Percentiles rank a stretch among this genome's conserved stretches.
Evolutionary conservation across 2,888 invertebrate genomes (phyloP).

Genomic region (Teleiodes luculella): DNA sequence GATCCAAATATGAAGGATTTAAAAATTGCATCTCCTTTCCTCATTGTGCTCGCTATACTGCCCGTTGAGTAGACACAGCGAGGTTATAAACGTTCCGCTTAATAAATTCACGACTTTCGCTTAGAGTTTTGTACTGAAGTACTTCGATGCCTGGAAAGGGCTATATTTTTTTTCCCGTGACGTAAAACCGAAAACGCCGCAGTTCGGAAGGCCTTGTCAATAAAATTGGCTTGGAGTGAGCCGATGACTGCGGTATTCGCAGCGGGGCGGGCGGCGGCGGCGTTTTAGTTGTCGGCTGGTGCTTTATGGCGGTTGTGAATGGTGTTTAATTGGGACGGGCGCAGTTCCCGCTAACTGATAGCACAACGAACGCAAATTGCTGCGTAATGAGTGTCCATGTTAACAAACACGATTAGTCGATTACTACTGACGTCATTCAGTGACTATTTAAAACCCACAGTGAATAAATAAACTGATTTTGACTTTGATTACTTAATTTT

Average conservation of each 20-base stretch:
- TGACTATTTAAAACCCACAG: no score
- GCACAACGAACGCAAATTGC: slow-evolving; percentile 29
- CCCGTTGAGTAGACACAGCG: background rate
- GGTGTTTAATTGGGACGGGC: background rate
- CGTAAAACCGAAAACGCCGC: background rate
- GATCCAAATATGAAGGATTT: no score
- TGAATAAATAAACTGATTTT: no score
- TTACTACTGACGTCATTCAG: no score
- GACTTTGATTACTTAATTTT: no score
- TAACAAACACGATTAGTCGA: background rate
- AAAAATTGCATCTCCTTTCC: no score
- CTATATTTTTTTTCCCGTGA: background rate
- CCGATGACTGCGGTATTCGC: background rate
- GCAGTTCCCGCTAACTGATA: background rate
- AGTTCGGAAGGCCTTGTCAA: background rate
- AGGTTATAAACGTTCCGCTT: background rate
- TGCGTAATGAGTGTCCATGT: slow-evolving; percentile 23
- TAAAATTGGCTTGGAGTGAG: background rate
- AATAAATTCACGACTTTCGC: background rate
- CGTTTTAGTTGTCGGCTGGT: background rate
- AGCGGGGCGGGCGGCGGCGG: background rate
- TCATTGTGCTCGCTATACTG: background rate
- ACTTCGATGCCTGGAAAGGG: background rate
- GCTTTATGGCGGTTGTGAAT: background rate
- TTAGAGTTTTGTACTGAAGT: no score